Conservation (phyloP, 2,113 vertebrate species). For the Dissostichus mawsoni region DNA sequence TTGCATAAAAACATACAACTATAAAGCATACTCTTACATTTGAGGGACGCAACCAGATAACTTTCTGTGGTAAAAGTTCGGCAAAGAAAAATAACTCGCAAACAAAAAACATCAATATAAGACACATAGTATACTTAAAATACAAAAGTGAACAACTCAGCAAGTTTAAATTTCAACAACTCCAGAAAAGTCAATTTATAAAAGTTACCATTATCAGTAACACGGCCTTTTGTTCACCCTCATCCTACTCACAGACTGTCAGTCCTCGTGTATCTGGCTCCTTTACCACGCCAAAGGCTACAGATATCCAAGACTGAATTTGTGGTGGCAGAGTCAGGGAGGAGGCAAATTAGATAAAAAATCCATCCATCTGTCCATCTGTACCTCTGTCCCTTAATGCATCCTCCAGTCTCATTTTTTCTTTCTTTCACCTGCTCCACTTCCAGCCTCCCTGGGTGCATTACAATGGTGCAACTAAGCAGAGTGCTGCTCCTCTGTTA, state of each 20-base stretch:
- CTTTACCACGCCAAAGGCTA: constrained; percentile 45
- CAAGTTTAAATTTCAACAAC: constrained; percentile 25
- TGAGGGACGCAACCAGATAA: background rate
- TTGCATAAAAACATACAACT: background rate
- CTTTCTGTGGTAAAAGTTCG: background rate
- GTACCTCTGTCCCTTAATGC: constrained; percentile 28
- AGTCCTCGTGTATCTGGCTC: constrained; percentile 45
- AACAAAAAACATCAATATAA: background rate
- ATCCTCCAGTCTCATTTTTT: constrained; percentile 47
- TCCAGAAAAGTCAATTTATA: constrained; percentile 17
- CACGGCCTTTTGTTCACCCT: constrained; percentile 39
- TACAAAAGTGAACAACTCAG: background rate
- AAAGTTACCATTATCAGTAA: constrained; percentile 24
- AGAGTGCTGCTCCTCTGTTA: constrained; percentile 18
- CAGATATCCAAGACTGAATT: constrained; percentile 38
- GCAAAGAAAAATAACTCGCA: background rate
- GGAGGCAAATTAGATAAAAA: constrained; percentile 59
- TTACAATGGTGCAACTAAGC: constrained; percentile 17
- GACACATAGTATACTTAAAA: background rate
- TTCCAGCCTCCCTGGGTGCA: constrained; percentile 39
- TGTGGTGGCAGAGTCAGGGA: constrained; percentile 42
- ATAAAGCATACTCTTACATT: background rate
- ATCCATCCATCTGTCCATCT: constrained; percentile 57
- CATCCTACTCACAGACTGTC: constrained; percentile 46
- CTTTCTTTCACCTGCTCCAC: constrained; percentile 63